Evolutionary conservation across 2,797 vertebrate species (phyloP).

Genomic region (Euphonia xanthogaster): DNA sequence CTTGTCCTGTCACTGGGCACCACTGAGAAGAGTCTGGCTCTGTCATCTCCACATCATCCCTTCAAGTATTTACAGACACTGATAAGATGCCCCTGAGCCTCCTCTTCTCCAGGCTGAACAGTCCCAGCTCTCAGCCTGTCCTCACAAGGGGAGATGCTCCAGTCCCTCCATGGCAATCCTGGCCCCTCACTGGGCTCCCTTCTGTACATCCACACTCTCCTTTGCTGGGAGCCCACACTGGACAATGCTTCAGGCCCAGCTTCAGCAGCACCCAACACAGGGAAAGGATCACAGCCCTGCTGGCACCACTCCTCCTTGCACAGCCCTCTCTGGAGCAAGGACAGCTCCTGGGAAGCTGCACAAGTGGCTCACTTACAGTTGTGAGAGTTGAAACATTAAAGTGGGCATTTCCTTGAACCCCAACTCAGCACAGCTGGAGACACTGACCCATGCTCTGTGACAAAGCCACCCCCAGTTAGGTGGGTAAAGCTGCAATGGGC

Average conservation of each 20-base stretch:
- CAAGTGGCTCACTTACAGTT: background rate
- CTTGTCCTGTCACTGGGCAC: background rate
- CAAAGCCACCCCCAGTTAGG: rapidly evolving
- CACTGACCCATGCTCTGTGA: rapidly evolving
- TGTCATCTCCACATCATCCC: background rate
- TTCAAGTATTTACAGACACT: background rate
- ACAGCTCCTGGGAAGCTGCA: background rate
- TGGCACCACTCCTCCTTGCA: background rate
- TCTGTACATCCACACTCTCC: background rate
- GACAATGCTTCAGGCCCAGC: background rate
- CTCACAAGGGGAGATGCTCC: background rate
- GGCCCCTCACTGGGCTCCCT: background rate
- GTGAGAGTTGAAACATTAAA: background rate
- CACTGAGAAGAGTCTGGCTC: background rate
- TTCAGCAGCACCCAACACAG: background rate
- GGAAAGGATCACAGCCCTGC: background rate
- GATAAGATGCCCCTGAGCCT: rapidly evolving
- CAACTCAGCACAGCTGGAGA: background rate
- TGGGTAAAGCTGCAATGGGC: background rate
- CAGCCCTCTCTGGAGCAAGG: background rate
- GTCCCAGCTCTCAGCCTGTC: background rate
- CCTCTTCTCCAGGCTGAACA: background rate
- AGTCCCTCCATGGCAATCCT: background rate
- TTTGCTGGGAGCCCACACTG: background rate
- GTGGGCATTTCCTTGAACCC: background rate